Conservation (phyloP, 1,140 invertebrate genomes). For the Polypedilum pembai region DNA sequence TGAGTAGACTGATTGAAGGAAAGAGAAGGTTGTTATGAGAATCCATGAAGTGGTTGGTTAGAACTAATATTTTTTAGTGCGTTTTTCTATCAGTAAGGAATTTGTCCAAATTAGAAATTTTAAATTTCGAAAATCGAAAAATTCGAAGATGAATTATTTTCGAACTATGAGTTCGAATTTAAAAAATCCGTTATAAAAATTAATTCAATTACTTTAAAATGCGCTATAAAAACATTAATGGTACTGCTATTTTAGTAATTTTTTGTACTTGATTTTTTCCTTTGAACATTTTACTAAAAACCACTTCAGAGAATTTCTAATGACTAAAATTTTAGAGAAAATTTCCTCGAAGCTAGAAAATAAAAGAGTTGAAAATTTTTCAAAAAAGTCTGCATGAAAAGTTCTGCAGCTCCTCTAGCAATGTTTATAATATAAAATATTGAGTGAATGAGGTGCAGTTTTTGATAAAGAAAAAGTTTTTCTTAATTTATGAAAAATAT, state of each 20-base stretch:
- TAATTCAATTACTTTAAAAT: no score
- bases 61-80: background rate
- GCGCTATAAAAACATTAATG: no score
- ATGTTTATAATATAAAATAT: background rate
- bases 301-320: no score
- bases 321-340: background rate
- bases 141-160: no score
- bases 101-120: no score
- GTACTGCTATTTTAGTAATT: no score
- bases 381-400: background rate
- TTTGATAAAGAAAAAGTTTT: constrained; percentile 2
- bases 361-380: background rate
- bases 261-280: no score
- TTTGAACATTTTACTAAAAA: no score
- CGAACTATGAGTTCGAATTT: no score
- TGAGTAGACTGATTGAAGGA: background rate
- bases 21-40: background rate
- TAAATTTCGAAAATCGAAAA: no score
- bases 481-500: background rate
- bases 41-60: background rate
- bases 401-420: constrained; percentile 9
- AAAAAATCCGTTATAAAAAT: no score
- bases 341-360: background rate
- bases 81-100: no score
- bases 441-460: background rate